phyloP scores from a whole-genome alignment of 1,140 invertebrate species.

The Drosophila navojoa region DNA sequence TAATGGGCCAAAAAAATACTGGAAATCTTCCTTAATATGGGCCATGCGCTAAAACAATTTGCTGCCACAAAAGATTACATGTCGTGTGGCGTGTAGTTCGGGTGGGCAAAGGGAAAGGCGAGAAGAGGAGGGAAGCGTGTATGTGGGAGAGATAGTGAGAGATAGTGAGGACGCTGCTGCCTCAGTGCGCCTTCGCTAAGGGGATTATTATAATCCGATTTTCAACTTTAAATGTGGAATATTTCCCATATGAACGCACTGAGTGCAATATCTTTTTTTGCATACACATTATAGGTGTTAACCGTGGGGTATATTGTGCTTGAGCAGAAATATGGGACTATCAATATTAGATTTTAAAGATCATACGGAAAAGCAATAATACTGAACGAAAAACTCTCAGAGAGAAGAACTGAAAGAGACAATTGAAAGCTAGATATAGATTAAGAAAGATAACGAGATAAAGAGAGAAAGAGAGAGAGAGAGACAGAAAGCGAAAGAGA shows the following conservation, averaged over 20 bases:
- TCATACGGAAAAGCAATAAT: too few species aligned
- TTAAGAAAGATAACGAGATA: too few species aligned
- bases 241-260: conserved; percentile 35
- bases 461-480: too few species aligned
- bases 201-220: conserved; percentile 78
- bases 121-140: background rate
- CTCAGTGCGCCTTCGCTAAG: conserved; percentile 4
- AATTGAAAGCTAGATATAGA: too few species aligned
- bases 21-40: conserved; percentile 5
- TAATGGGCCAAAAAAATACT: conserved; percentile 45
- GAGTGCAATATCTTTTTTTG: conserved; percentile 31
- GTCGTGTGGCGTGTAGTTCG: conserved; percentile 42
- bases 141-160: background rate
- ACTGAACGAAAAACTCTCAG: too few species aligned
- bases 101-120: background rate
- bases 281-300: background rate
- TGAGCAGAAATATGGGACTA: too few species aligned
- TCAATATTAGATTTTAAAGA: too few species aligned
- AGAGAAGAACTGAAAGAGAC: too few species aligned
- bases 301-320: background rate
- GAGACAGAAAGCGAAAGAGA: too few species aligned
- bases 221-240: conserved; percentile 59
- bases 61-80: conserved; percentile 66
- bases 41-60: conserved; percentile 55
- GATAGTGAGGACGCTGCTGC: background rate